Evolutionary conservation across 2,113 vertebrate genomes (phyloP).

Genomic region (Ptilonorhynchus violaceus): DNA sequence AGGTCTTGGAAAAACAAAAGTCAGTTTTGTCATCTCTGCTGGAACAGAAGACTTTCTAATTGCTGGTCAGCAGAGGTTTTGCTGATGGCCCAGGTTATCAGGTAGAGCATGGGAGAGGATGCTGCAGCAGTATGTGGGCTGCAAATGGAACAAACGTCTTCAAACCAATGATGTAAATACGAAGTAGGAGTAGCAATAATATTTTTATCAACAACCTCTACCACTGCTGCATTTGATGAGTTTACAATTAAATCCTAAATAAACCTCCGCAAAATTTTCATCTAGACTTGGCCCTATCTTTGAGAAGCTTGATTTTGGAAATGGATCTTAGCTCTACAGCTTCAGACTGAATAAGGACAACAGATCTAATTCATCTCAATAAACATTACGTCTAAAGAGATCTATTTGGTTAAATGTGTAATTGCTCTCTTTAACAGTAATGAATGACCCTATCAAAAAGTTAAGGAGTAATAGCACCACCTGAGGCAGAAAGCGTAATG

Average conservation of each 20-base stretch:
- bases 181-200: conserved; percentile 1
- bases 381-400: neutral
- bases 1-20: neutral
- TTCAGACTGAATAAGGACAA: neutral
- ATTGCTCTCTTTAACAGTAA: neutral
- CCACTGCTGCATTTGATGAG: neutral
- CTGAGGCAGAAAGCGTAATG: neutral
- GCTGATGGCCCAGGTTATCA: neutral
- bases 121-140: conserved; percentile 1
- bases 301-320: neutral
- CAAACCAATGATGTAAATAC: neutral
- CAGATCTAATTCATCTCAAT: neutral
- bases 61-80: neutral
- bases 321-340: neutral
- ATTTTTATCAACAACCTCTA: neutral
- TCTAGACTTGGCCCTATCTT: neutral
- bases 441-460: neutral
- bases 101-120: neutral
- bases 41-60: conserved; percentile 2
- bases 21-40: neutral
- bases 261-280: neutral
- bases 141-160: neutral
- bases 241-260: neutral
- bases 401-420: neutral
- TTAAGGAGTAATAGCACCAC: neutral